A percentile compares a stretch with the other conserved stretches of the same genome.
phyloP scores from a whole-genome alignment of 1,140 invertebrate species.

The Chrysopa pallens region DNA sequence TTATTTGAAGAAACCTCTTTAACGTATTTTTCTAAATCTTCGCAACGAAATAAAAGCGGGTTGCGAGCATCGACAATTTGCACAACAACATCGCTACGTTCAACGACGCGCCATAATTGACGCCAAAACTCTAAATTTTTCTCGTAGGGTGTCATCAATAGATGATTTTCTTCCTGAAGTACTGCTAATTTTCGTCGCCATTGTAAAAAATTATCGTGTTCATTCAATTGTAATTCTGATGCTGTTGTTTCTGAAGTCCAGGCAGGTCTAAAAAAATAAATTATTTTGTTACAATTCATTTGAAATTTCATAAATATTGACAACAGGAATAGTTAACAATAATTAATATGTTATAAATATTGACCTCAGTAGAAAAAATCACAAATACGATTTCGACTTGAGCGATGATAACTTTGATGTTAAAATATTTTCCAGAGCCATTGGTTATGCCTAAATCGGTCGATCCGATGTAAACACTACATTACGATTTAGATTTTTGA shows the following conservation, averaged over 20 bases:
- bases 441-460: too few relatives aligned
- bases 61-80: conserved; percentile 96
- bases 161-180: conserved; percentile 61
- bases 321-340: too few relatives aligned
- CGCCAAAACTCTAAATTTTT: conserved; percentile 97
- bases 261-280: conserved; percentile 40
- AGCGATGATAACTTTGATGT: too few relatives aligned
- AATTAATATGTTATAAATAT: too few relatives aligned
- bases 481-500: too few relatives aligned
- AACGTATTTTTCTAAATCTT: conserved; percentile 89
- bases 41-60: conserved; percentile 83
- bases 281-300: not conserved
- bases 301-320: too few relatives aligned
- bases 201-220: conserved; percentile 67
- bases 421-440: too few relatives aligned
- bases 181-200: conserved; percentile 70
- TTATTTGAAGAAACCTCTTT: conserved; percentile 65
- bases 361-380: too few relatives aligned
- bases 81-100: conserved; percentile 86
- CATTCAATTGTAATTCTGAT: conserved; percentile 57
- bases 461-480: too few relatives aligned
- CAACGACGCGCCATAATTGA: conserved; percentile 95
- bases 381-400: too few relatives aligned
- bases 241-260: conserved; percentile 61
- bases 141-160: conserved; percentile 91